These are phyloP conservation scores for Euphonia xanthogaster DNA, from an alignment of 2,797 vertebrate genomes.

Conservation along the genomic window DNA sequence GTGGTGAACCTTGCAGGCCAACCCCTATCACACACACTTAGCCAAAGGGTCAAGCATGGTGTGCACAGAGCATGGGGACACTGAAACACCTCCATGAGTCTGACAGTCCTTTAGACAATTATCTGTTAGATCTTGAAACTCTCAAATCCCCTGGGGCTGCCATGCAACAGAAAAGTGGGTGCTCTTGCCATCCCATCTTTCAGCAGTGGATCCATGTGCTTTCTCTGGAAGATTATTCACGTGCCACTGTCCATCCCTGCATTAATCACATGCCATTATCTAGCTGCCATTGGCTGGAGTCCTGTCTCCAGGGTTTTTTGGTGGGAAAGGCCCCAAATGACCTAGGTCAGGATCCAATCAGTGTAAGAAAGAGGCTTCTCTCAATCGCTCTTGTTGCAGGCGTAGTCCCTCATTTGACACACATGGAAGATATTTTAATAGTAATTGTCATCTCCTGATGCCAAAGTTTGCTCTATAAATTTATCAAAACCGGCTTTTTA, in stretches of 20 bases:
- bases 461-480: neutral
- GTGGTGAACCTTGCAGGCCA: neutral
- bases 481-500: neutral
- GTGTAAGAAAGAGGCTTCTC: neutral
- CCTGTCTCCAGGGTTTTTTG: neutral
- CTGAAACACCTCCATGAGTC: neutral
- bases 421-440: neutral
- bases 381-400: neutral
- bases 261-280: neutral
- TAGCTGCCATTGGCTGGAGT: neutral
- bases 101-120: neutral
- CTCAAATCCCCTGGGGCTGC: neutral
- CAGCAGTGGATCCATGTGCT: neutral
- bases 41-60: neutral
- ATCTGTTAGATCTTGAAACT: neutral
- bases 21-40: fast-evolving
- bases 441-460: neutral
- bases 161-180: neutral
- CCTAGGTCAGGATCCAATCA: neutral
- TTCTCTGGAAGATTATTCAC: neutral
- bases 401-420: neutral
- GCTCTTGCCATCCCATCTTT: neutral
- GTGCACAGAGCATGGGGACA: neutral
- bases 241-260: neutral
- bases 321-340: neutral